Conservation (phyloP, 2,888 invertebrate genomes). For the Blastobasis adustella region DNA sequence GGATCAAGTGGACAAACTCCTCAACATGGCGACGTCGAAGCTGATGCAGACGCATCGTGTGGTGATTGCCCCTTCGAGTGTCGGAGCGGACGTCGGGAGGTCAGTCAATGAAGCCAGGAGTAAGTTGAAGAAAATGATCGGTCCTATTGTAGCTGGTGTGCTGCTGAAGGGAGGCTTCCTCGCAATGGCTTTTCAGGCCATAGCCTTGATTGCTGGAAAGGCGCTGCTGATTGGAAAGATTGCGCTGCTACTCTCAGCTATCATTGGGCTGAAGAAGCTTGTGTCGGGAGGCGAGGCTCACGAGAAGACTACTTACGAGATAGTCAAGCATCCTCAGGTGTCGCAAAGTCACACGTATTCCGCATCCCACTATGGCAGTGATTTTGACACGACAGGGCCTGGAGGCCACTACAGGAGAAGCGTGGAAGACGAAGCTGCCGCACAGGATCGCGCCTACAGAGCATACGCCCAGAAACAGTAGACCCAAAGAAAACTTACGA, state of each 20-base stretch:
- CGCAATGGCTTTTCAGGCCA: constrained; percentile 83
- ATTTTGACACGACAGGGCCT: constrained; percentile 73
- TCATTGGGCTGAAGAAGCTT: constrained; percentile 87
- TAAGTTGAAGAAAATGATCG: constrained; percentile 79
- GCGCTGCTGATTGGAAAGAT: constrained; percentile 89
- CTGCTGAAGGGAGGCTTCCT: constrained; percentile 83
- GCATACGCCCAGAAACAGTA: constrained; percentile 66
- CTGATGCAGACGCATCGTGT: constrained; percentile 77
- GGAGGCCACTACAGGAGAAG: constrained; percentile 77
- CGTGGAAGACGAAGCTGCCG: constrained; percentile 75
- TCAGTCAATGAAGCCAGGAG: constrained; percentile 72
- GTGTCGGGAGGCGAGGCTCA: constrained; percentile 79
- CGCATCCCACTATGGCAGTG: constrained; percentile 78
- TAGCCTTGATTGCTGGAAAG: constrained; percentile 85
- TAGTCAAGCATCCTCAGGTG: constrained; percentile 89
- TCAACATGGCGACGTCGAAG: constrained; percentile 71
- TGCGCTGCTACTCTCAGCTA: constrained; percentile 84
- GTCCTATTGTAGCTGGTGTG: constrained; percentile 79
- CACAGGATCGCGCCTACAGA: constrained; percentile 78
- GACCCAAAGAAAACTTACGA: constrained; percentile 39
- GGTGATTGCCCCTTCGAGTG: constrained; percentile 60
- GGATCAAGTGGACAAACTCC: constrained; percentile 75
- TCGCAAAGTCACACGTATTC: constrained; percentile 86
- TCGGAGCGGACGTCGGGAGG: constrained; percentile 61
- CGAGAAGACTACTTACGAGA: constrained; percentile 89